A percentile compares a stretch with the other conserved stretches of the same genome.
Evolutionary conservation across 2,888 invertebrate genomes (phyloP).

Genomic region (Celastrina argiolus): DNA sequence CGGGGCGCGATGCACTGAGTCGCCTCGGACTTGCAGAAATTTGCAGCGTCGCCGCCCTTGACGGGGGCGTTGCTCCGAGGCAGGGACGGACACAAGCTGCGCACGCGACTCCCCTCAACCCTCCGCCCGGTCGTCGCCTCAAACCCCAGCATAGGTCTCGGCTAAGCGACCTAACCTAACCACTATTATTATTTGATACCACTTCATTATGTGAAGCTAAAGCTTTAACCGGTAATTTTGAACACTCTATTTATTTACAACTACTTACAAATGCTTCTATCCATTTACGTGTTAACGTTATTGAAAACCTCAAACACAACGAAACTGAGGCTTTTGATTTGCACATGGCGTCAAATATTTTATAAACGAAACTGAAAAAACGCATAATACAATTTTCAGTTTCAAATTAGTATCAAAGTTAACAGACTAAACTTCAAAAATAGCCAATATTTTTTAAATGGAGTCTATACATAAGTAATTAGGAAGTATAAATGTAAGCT

Average conservation of each 20-base stretch:
- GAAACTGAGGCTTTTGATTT: not conserved
- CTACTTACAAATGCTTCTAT: too few species aligned
- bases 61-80: conserved; percentile 77
- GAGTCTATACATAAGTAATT: not conserved
- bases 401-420: not conserved
- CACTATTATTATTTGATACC: conserved; percentile 10
- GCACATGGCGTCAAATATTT: not conserved
- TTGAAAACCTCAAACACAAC: not conserved
- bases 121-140: conserved; percentile 47
- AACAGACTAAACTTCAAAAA: not conserved
- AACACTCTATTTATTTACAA: not conserved
- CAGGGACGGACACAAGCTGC: conserved; percentile 73
- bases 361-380: not conserved
- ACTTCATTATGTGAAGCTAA: not conserved
- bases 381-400: not conserved
- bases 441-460: not conserved
- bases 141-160: conserved; percentile 35
- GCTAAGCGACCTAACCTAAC: conserved; percentile 26
- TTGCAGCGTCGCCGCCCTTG: conserved; percentile 78
- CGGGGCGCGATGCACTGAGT: conserved; percentile 76
- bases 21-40: conserved; percentile 75
- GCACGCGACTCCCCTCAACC: conserved; percentile 69
- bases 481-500: not conserved
- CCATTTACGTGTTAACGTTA: not conserved
- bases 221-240: not conserved